Conservation (phyloP, 2,797 vertebrate species). For the Calcarius lapponicus region DNA sequence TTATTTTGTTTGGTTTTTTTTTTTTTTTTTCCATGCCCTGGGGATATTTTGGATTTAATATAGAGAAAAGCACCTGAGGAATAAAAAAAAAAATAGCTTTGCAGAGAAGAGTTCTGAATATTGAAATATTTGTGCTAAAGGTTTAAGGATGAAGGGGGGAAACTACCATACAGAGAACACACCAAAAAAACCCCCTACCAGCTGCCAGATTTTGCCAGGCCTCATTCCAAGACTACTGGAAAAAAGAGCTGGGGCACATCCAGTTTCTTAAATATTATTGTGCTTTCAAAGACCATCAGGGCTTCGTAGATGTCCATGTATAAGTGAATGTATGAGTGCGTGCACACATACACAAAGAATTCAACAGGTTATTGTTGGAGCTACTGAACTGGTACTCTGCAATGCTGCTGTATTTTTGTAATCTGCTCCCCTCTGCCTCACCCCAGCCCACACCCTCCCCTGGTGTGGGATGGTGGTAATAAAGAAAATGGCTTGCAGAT, state of each 20-base stretch:
- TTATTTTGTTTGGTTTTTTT: too few relatives aligned
- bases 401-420: not conserved
- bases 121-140: not conserved
- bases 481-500: constrained; percentile 43
- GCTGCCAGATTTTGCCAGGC: not conserved
- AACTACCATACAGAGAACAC: not conserved
- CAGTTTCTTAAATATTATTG: not conserved
- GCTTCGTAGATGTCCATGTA: not conserved
- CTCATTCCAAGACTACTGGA: not conserved
- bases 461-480: not conserved
- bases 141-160: not conserved
- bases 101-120: not conserved
- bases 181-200: not conserved
- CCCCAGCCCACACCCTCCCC: not conserved
- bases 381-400: not conserved
- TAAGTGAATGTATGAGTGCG: not conserved
- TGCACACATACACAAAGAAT: not conserved
- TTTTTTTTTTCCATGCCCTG: not conserved
- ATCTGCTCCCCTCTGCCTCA: not conserved
- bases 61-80: not conserved
- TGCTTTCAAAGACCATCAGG: not conserved
- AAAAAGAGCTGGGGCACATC: not conserved
- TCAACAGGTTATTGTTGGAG: not conserved
- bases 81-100: not conserved
- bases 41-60: not conserved